phyloP scores from a whole-genome alignment of 2,113 vertebrate genomes.

The Dipodomys ordii region DNA sequence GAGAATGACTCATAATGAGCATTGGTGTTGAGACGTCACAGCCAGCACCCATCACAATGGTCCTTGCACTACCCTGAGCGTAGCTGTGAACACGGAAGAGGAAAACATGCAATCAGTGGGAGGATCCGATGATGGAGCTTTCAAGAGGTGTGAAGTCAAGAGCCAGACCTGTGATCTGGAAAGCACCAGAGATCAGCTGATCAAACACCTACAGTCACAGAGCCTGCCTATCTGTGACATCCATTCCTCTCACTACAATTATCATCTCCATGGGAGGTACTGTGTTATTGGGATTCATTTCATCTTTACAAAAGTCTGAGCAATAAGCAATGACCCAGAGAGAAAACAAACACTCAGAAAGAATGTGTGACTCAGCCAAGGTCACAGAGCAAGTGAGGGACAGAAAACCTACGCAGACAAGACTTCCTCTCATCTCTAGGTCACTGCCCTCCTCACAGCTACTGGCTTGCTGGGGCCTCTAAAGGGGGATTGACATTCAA shows the following conservation, averaged over 20 bases:
- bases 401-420: not conserved
- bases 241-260: not conserved
- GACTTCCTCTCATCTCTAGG: not conserved
- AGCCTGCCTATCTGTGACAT: not conserved
- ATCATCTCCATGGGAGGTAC: not conserved
- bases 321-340: not conserved
- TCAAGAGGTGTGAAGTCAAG: not conserved
- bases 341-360: constrained; percentile 11
- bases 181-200: not conserved
- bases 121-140: not conserved
- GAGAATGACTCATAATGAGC: not conserved
- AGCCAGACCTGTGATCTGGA: not conserved
- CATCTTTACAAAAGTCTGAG: not conserved
- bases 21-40: not conserved
- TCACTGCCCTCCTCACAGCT: not conserved
- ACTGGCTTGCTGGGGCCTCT: not conserved
- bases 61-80: not conserved
- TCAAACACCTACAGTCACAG: not conserved
- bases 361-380: not conserved
- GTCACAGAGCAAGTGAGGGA: not conserved
- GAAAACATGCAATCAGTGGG: not conserved
- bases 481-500: not conserved
- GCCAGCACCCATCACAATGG: no score
- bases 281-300: not conserved
- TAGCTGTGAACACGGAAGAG: not conserved